Conservation (phyloP, 2,113 vertebrate species). For the Tetraodon nigroviridis region DNA sequence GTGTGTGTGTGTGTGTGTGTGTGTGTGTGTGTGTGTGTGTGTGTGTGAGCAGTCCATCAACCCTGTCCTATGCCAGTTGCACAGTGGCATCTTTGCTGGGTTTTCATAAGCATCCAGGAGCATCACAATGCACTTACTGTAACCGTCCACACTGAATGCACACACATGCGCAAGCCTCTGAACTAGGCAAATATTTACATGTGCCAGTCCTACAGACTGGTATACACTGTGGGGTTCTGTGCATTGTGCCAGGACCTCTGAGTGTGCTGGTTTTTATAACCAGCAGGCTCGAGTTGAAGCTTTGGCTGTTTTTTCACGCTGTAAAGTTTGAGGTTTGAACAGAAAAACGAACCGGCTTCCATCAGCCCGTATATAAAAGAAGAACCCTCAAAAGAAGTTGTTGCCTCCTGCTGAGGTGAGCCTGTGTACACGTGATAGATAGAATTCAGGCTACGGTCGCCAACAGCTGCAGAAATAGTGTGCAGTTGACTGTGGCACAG, state of each 20-base stretch:
- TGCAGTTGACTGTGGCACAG: constrained; percentile 20
- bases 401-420: not conserved
- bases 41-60: constrained; percentile 50
- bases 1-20: constrained; percentile 23
- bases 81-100: constrained; percentile 65
- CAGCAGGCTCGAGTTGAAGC: constrained; percentile 30
- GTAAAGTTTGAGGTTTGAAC: constrained; percentile 15
- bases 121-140: constrained; percentile 66
- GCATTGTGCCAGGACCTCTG: constrained; percentile 41
- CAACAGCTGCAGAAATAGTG: constrained; percentile 62
- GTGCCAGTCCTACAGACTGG: constrained; percentile 25
- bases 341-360: no score
- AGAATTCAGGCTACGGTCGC: constrained; percentile 14
- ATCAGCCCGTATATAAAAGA: no score
- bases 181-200: constrained; percentile 36
- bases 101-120: constrained; percentile 66
- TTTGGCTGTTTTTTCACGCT: not conserved
- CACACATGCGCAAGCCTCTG: constrained; percentile 26
- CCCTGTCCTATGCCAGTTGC: constrained; percentile 53
- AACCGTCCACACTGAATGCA: constrained; percentile 32
- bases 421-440: not conserved
- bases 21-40: not conserved
- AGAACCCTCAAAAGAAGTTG: no score
- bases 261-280: constrained; percentile 36
- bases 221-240: constrained; percentile 30